Evolutionary conservation across 1,140 invertebrate genomes (phyloP), one percentile per base, ranked within the genome.

Genomic region (Ips nitidus): DNA sequence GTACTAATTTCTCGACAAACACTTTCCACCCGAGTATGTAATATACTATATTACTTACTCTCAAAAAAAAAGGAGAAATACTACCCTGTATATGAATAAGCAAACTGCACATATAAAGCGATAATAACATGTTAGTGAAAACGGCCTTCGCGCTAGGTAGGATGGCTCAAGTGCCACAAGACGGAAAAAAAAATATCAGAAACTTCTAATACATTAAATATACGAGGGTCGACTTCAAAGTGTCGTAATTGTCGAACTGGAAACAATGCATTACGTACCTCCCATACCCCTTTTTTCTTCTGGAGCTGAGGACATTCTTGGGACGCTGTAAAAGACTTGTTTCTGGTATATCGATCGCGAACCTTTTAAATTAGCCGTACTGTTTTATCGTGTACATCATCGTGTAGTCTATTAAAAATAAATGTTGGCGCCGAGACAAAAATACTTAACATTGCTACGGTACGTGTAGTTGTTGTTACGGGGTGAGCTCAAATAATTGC

Each of bases 131-230:
- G 41, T 62, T 71, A 22, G 65, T 59, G 22, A 45, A 61, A 61
- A 61, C 50, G 70, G 66, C 72, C 71, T 73, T 73, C 68, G 71
- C 65, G 71, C 64, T 58, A 45, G 3, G 41, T 39, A 7, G 45
- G 59, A 61, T 47, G 59, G 59, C 59, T 61, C 4, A 50, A 61
- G 59, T 58, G 56, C 22, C 22, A 22, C 22, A 22, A 22, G 22
- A 22, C 22, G 22, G 0, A 22, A 22, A 22, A 22, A 22, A 22
- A 22, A 22, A 22, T 22, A 22, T 22, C 22, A 22, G 22, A 22
- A 22, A 22, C 22, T 22, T 22, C 22, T 22, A 22, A 22, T 22
- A 22, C 22, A 22, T 22, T 22, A n/a, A n/a, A n/a, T n/a, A 22
- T 22, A 22, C 22, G 22, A 22, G 22, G 22, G 22, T 22, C 22